phyloP scores from a whole-genome alignment of 2,888 invertebrate genomes.

The Scelioninae gen. 1 region DNA sequence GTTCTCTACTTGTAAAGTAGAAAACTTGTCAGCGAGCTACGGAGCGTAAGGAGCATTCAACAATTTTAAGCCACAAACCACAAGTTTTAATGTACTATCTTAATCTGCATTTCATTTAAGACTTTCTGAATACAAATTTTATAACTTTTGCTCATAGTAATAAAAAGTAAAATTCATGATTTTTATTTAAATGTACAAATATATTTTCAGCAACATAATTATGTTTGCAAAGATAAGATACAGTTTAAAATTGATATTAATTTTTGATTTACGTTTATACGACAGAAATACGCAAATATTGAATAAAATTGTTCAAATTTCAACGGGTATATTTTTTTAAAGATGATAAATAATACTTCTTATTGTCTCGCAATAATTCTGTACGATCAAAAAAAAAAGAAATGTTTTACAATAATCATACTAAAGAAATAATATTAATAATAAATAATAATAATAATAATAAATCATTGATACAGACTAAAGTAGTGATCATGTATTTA shows the following conservation, averaged over 20 bases:
- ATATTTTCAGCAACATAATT: background rate
- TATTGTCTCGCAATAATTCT: constrained; percentile 35
- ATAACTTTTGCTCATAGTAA: too few relatives aligned
- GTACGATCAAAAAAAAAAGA: constrained; percentile 9
- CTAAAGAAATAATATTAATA: too few relatives aligned
- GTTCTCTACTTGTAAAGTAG: too few relatives aligned
- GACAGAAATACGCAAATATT: constrained; percentile 17
- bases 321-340: constrained; percentile 11
- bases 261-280: constrained; percentile 27
- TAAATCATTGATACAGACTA: constrained; percentile 22
- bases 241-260: constrained; percentile 4
- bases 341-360: constrained; percentile 14
- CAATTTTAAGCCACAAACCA: too few relatives aligned
- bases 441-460: constrained; percentile 4
- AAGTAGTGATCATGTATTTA: constrained; percentile 35
- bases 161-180: too few relatives aligned
- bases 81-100: too few relatives aligned
- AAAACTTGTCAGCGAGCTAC: too few relatives aligned
- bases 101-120: too few relatives aligned
- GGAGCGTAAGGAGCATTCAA: too few relatives aligned
- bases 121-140: too few relatives aligned
- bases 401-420: background rate
- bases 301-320: constrained; percentile 25
- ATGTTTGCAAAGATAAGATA: constrained; percentile 19
- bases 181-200: background rate